Conservation (phyloP, 2,888 invertebrate species). For the Epistrophe eligans region DNA sequence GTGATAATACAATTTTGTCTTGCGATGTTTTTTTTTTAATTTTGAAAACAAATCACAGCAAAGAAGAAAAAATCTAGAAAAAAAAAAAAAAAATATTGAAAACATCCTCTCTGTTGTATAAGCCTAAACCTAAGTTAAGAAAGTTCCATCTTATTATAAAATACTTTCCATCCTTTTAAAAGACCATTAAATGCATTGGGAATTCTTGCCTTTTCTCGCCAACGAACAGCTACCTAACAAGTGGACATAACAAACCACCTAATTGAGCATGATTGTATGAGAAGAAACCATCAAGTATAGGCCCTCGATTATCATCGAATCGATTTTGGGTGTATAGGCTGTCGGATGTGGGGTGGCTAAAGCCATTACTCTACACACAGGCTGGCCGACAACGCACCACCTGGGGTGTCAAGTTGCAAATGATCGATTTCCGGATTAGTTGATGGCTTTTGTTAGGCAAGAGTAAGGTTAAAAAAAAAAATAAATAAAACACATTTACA, state of each 20-base stretch:
- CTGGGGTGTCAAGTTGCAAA: slow-evolving; percentile 68
- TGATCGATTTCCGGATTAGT: slow-evolving; percentile 74
- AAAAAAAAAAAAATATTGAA: no score
- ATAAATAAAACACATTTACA: slow-evolving; percentile 43
- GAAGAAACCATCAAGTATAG: background rate
- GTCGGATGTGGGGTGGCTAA: background rate
- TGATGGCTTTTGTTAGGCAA: slow-evolving; percentile 67
- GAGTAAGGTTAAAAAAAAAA: slow-evolving; percentile 6
- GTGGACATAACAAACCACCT: background rate
- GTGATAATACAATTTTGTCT: no score
- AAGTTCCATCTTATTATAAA: no score
- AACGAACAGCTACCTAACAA: background rate
- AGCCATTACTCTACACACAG: background rate
- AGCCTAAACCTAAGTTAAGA: no score
- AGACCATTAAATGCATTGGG: background rate
- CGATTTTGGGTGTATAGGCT: background rate
- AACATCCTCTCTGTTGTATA: no score
- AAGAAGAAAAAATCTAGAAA: no score
- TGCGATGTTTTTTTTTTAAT: no score
- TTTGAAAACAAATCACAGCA: no score
- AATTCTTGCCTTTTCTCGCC: background rate
- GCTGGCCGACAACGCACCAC: background rate
- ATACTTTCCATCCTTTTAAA: background rate
- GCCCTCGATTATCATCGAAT: background rate
- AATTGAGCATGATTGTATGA: background rate